Evolutionary conservation across 2,888 invertebrate species (phyloP).

Genomic region (Erebia ligea): DNA sequence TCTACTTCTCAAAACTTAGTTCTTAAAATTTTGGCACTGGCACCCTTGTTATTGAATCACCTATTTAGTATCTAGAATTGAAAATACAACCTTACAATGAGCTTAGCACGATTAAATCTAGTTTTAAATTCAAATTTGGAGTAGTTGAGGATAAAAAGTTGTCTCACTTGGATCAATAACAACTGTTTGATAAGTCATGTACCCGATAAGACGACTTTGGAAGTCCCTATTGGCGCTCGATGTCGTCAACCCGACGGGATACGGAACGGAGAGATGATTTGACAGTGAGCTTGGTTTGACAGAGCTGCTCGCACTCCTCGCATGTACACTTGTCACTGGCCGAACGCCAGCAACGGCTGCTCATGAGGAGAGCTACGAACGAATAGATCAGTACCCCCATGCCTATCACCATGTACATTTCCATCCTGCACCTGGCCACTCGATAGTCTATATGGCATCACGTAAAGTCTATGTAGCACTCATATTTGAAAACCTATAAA

Average conservation of each 20-base stretch:
- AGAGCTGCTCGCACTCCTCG: constrained; percentile 68
- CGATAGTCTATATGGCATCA: not conserved
- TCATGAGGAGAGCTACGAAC: constrained; percentile 59
- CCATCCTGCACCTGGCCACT: constrained; percentile 52
- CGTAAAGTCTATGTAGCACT: constrained; percentile 26
- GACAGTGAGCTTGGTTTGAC: constrained; percentile 47
- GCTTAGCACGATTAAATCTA: not conserved
- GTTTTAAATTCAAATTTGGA: not conserved
- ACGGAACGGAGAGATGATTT: constrained; percentile 54
- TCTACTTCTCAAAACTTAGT: constrained; percentile 7
- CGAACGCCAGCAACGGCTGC: constrained; percentile 65
- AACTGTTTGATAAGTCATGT: too few relatives aligned
- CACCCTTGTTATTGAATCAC: not conserved
- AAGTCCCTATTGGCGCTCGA: constrained; percentile 49
- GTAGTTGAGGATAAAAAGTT: not conserved
- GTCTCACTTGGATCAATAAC: too few relatives aligned
- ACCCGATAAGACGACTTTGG: not conserved
- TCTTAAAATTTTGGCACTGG: constrained; percentile 19
- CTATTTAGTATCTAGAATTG: not conserved
- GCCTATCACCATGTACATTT: constrained; percentile 71
- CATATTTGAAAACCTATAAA: constrained; percentile 9
- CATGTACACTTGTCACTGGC: constrained; percentile 66
- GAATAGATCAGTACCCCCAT: constrained; percentile 72
- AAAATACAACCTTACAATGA: not conserved
- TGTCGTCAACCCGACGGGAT: constrained; percentile 62